These are phyloP conservation scores for Lasioglossum morio DNA, from an alignment of 2,888 invertebrate genomes.

Conservation along the genomic window DNA sequence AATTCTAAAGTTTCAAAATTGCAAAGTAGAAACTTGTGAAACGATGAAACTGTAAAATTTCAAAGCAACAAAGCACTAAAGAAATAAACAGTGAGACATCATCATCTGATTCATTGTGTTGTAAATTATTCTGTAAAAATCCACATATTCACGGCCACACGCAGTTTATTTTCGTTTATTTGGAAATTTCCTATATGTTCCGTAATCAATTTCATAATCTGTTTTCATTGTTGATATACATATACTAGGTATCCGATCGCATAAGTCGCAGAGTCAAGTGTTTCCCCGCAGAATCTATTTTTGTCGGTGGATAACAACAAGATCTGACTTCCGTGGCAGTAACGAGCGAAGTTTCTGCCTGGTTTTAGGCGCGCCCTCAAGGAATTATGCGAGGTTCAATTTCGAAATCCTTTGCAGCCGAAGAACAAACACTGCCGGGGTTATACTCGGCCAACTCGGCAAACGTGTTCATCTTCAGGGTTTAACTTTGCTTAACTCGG, in stretches of 20 bases:
- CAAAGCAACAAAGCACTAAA: too few species aligned
- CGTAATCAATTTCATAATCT: not conserved
- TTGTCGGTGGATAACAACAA: not conserved
- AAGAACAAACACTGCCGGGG: conserved; percentile 10
- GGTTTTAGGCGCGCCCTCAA: not conserved
- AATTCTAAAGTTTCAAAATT: too few species aligned
- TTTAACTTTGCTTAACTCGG: conserved; percentile 32
- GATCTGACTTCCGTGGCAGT: not conserved
- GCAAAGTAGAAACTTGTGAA: too few species aligned
- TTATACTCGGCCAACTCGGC: conserved; percentile 21
- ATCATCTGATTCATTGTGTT: too few species aligned
- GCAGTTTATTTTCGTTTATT: not conserved
- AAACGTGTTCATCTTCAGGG: conserved; percentile 13
- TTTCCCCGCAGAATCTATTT: not conserved
- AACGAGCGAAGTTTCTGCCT: conserved; percentile 8
- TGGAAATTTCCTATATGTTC: not conserved
- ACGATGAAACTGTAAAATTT: too few species aligned
- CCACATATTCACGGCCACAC: not conserved
- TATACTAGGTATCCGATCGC: not conserved
- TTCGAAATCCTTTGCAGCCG: conserved; percentile 24
- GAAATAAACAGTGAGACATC: too few species aligned
- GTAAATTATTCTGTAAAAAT: too few species aligned
- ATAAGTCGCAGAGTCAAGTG: not conserved
- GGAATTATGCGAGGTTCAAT: conserved; percentile 10
- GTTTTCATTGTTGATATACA: not conserved